Base-by-base conservation (phyloP, 2,888 invertebrate species). In the Pediacus dermestoides region DNA sequence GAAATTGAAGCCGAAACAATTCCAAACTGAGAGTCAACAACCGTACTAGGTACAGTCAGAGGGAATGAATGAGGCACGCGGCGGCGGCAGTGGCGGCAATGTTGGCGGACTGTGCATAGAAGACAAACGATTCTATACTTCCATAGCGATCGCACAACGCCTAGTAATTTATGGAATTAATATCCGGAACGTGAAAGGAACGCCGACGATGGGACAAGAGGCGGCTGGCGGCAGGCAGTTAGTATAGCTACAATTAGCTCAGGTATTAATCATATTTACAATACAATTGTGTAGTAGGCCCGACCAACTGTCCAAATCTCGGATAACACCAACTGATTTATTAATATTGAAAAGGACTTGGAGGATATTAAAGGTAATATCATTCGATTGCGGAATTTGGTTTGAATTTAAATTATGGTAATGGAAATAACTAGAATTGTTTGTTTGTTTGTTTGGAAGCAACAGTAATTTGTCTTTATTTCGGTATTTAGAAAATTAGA, bases 161-260 rank as follows among this genome's bases (percentile, higher is more conserved):
- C 28, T 9, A 28, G 28, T 28, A 64, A 64, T 64, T 65, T 65
- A 65, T 65, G 63, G 62, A 63, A 64, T 64, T 65, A 64, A 57
- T 57, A 57, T 57, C 57, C 57, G 55, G 57, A 45, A 51, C 48
- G 50, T 50, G 53, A 50, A 49, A 50, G 49, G 52, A 49, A 44
- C 40, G 39, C 42, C 42, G 32, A 46, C 35, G 30, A 33, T 31
- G 44, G 40, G 44, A 32, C 37, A 30, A 35, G 30, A 34, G 41
- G 41, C 40, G 40, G 38, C 33, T 13, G 13, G 9, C 6, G 21
- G 10, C n/a, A 23, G 3, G 23, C 23, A 28, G 10, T 28, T 3
- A 28, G 7, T 13, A n/a, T 7, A 11, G 14, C 36, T 38, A 36
- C 51, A 51, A 51, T 51, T 51, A 51, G 50, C 42, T 39, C 42